Evolutionary conservation across 2,888 invertebrate genomes (phyloP), one percentile per base, ranked within the genome.

Genomic region (Spialia ferax): DNA sequence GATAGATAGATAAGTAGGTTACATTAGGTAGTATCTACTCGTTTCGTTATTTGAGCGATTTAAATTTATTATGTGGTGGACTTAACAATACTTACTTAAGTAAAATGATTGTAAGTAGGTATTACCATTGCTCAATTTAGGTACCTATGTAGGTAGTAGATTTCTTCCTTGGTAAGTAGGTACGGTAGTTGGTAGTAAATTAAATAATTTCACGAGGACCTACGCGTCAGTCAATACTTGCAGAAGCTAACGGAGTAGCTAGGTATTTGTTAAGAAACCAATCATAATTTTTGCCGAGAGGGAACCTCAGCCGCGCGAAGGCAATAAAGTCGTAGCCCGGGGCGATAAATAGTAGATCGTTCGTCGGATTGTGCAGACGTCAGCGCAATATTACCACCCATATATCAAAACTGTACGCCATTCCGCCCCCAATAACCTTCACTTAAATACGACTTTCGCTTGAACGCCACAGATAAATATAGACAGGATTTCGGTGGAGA

Each of bases 251-350:
- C n/a, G 15, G 15, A 5, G 32, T 35, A 11, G 18, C 7, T 50
- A 22, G 64, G 23, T 65, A 59, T 65, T 59, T 65, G 50, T 38
- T 59, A 52, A 65, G 52, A 38, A 65, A 59, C 59, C 65, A 59
- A 70, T 70, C 66, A 68, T 68, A 70, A 68, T 69, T 70, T 70
- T 70, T 59, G 42, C 66, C 62, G 29, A 69, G 65, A 38, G 65
- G 64, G 69, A 64, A 69, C 63, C 59, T 69, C 64, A 63, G 70
- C 56, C 59, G 68, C 64, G 70, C 70, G 69, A 74, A 77, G 62
- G 81, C 81, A 85, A 85, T 85, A 85, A 83, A 78, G 73, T 69
- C 72, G 73, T 81, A 71, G 79, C 85, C 79, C 65, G 72, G 73
- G 77, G 83, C 79, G 78, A 78, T 76, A 76, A 79, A 79, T 77